Evolutionary conservation across 1,140 invertebrate genomes (phyloP), one percentile per base, ranked within the genome.

Genomic region (Thaumetopoea pityocampa): DNA sequence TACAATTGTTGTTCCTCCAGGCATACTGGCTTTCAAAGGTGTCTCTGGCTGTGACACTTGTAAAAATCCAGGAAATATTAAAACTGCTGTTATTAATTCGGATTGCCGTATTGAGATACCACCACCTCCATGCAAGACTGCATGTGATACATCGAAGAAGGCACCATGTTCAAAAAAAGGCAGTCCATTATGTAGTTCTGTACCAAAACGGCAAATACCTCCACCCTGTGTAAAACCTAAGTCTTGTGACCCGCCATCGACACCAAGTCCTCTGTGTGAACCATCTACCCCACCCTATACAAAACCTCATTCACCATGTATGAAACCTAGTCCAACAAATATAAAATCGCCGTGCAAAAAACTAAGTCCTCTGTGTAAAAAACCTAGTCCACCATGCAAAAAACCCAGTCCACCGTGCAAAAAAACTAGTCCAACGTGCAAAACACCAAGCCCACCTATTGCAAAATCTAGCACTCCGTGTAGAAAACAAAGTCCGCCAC

Each of bases 21-120:
- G 60, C 3, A 64, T 66, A 28, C 23, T 64, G 8, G 20, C 47
- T 1, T 61, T 52, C 15, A 66, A 66, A 40, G 30, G 44, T 10
- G 22, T 16, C 9, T n/a, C 11, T 3, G 29, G 45, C 17, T 61
- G 61, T 34, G 45, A 51, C 8, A 19, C 11, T 4, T 63, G 50
- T 23, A 57, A 51, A 23, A 45, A 32, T 14, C 43, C 44, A 26
- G 30, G 8, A 7, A 16, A 16, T 2, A 48, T 24, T 33, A 64
- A 58, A 30, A 54, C 47, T 12, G 29, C 53, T 5, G 24, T n/a
- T 14, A 19, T 62, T 20, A 41, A 34, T 22, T 37, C 51, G 8
- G 22, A 20, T 1, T 24, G 5, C 35, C 55, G 8, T 22, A 33
- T 27, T 56, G 18, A 50, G 33, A 71, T 60, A 4, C 46, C 53